These are phyloP conservation scores for Anthopleura xanthogrammica DNA, from an alignment of 92 coral and sea anemone species.

Conservation along the genomic window DNA sequence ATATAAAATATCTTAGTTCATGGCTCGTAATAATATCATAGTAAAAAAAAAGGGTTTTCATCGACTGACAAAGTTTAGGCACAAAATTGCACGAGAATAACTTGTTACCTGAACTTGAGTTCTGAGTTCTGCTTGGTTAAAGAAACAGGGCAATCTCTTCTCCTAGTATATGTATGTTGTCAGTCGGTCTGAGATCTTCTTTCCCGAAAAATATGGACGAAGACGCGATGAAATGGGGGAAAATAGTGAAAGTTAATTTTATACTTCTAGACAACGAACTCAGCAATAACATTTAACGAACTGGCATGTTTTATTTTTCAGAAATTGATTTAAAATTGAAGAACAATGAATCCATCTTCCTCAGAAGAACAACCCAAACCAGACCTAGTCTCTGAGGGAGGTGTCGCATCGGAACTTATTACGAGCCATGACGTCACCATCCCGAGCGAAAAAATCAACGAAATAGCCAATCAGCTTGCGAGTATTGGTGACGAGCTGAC, in stretches of 20 bases:
- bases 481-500: conserved; percentile 54
- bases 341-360: neutral
- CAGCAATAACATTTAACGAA: neutral
- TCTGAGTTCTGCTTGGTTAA: neutral
- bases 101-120: neutral
- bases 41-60: too few relatives aligned
- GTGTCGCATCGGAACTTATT: neutral
- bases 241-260: too few relatives aligned
- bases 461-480: conserved; percentile 41
- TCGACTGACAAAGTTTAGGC: too few relatives aligned
- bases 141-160: neutral
- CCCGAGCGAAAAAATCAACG: conserved; percentile 19
- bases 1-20: too few relatives aligned
- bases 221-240: neutral
- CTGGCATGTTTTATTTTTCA: neutral
- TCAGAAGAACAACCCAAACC: neutral
- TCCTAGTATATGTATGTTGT: neutral
- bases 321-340: neutral
- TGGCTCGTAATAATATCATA: too few relatives aligned
- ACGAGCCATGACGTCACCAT: neutral
- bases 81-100: neutral
- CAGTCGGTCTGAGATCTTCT: neutral
- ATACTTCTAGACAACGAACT: neutral
- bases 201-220: neutral
- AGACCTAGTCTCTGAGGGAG: neutral